Conservation (phyloP, 1,140 invertebrate genomes). For the Lordiphosa stackelbergi region DNA sequence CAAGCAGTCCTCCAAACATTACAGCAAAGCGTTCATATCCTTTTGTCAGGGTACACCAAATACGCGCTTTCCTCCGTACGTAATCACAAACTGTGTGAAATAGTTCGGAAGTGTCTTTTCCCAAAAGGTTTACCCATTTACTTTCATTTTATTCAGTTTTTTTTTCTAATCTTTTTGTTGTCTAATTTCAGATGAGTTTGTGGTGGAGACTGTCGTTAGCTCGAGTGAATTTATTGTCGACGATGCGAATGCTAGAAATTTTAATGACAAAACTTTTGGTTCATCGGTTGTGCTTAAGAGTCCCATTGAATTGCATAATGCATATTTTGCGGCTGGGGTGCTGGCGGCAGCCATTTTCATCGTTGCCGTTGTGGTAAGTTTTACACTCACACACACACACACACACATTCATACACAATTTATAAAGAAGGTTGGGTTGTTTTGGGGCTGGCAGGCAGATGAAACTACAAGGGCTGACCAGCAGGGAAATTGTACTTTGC, state of each 20-base stretch:
- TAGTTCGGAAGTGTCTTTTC: neutral
- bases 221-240: conserved; percentile 78
- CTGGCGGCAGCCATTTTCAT: conserved; percentile 83
- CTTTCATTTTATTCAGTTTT: conserved; percentile 22
- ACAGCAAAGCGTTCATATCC: too few species aligned
- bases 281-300: conserved; percentile 76
- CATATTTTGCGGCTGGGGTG: conserved; percentile 85
- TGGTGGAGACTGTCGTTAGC: conserved; percentile 82
- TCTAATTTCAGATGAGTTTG: conserved; percentile 80
- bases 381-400: conserved; percentile 3
- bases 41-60: neutral
- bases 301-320: conserved; percentile 81
- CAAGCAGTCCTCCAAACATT: too few species aligned
- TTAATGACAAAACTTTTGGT: conserved; percentile 82
- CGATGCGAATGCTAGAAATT: conserved; percentile 80
- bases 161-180: conserved; percentile 28
- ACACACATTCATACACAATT: conserved; percentile 20
- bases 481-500: conserved; percentile 59
- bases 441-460: neutral
- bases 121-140: conserved; percentile 35
- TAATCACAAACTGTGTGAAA: conserved; percentile 1
- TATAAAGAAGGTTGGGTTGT: too few species aligned
- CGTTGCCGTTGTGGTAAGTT: conserved; percentile 83
- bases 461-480: conserved; percentile 32
- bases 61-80: conserved; percentile 7